These are phyloP conservation scores for Vulpes vulpes DNA, from an alignment of 2,113 vertebrate genomes.

Conservation along the genomic window DNA sequence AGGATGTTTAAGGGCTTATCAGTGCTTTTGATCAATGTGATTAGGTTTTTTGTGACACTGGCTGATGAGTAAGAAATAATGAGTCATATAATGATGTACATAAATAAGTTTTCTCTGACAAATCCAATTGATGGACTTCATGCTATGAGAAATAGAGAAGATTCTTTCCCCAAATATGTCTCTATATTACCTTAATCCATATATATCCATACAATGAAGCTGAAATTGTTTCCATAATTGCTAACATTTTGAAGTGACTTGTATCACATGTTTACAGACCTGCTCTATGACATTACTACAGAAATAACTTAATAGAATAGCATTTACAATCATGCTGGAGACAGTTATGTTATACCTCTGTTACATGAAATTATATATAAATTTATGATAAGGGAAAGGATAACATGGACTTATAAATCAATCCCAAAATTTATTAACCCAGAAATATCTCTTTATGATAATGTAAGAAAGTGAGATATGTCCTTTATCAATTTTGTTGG, in stretches of 20 bases:
- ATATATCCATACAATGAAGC: neutral
- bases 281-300: neutral
- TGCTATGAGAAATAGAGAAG: neutral
- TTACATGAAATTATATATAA: neutral
- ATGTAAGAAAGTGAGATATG: neutral
- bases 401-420: neutral
- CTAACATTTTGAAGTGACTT: neutral
- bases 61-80: constrained; percentile 24
- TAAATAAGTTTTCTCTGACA: neutral
- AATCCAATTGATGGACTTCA: neutral
- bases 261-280: neutral
- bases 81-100: neutral
- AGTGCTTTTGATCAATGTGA: neutral
- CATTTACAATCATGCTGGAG: neutral
- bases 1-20: neutral
- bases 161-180: neutral
- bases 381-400: neutral
- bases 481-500: neutral
- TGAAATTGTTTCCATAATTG: neutral
- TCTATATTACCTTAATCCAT: neutral
- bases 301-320: neutral
- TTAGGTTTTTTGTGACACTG: neutral
- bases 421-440: neutral
- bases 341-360: neutral
- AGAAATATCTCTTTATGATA: neutral